These are phyloP conservation scores for Coptodon bakossiorum DNA, from an alignment of 2,113 vertebrate genomes.

Conservation along the genomic window DNA sequence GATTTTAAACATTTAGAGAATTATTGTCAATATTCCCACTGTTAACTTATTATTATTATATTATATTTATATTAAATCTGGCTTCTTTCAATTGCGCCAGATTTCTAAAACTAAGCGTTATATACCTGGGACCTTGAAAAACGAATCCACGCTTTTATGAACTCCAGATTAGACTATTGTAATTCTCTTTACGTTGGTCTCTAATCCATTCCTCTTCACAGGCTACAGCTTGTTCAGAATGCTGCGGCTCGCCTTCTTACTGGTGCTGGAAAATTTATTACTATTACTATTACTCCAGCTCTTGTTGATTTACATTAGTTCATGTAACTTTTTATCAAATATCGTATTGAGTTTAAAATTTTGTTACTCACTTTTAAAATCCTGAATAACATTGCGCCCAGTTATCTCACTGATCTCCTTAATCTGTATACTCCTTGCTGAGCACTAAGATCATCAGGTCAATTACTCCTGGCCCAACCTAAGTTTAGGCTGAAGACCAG, in stretches of 20 bases:
- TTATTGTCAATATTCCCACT: neutral
- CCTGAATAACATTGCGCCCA: neutral
- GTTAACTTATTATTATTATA: neutral
- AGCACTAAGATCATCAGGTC: neutral
- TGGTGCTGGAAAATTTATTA: neutral
- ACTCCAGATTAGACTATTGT: neutral
- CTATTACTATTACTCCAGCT: neutral
- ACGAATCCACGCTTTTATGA: fast-evolving
- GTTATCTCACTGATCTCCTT: neutral
- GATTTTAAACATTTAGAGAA: neutral
- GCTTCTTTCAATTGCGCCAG: fast-evolving
- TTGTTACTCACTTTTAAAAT: neutral
- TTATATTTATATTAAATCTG: neutral
- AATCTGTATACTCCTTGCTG: neutral
- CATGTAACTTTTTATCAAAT: neutral
- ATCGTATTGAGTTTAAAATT: neutral
- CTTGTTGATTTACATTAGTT: neutral
- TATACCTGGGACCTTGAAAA: neutral
- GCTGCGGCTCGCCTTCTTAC: neutral
- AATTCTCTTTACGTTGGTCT: neutral
- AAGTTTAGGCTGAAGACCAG: neutral
- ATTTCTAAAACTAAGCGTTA: neutral
- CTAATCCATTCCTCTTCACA: neutral
- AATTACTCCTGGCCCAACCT: neutral
- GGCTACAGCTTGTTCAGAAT: neutral